Evolutionary conservation across 1,140 invertebrate species (phyloP), one percentile per base, ranked within the genome.

Genomic region (Lepidurus apus): DNA sequence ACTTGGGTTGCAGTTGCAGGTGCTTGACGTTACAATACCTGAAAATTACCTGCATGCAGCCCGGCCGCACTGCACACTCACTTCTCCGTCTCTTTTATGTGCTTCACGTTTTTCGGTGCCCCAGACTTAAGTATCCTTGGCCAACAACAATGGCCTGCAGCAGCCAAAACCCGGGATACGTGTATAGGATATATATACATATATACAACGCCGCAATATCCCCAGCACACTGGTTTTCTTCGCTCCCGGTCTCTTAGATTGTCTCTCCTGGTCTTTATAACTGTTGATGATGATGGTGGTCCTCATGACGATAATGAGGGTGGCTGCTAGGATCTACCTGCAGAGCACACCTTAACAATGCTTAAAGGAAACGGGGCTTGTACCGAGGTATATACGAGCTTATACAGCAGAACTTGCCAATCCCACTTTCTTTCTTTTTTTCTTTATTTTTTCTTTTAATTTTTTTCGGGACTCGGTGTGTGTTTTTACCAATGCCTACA

Each of bases 191-290:
- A 10, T 65, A 21, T 65, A 65, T 17, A 17, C 9, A 65, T 7
- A 17, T 13, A 65, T 65, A 13, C 53, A 65, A 65, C 53, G 53
- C 53, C 21, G 53, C 53, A 65, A 21, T 65, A 65, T n/a, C 17
- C 53, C 21, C 21, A 21, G 53, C 53, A 34, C 34, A 65, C 53
- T 65, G 53, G 53, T 65, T 65, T 65, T 65, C 53, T 9, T 65
- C 53, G 53, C 53, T 65, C 53, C 53, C 53, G 53, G 53, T 65
- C 53, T 65, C 53, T 7, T 7, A 65, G 53, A 65, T 65, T 65
- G 53, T 65, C 53, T 65, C 53, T 65, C 53, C 53, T 65, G 53
- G 53, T 65, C 53, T 65, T 65, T 65, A 65, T 65, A 65, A 65
- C 53, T 65, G 53, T 65, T 65, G 53, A 65, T 65, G 53, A 65